A percentile compares a stretch with the other conserved stretches of the same genome.
Conservation (phyloP, 2,888 invertebrate genomes). For the Ellobium chinense region DNA sequence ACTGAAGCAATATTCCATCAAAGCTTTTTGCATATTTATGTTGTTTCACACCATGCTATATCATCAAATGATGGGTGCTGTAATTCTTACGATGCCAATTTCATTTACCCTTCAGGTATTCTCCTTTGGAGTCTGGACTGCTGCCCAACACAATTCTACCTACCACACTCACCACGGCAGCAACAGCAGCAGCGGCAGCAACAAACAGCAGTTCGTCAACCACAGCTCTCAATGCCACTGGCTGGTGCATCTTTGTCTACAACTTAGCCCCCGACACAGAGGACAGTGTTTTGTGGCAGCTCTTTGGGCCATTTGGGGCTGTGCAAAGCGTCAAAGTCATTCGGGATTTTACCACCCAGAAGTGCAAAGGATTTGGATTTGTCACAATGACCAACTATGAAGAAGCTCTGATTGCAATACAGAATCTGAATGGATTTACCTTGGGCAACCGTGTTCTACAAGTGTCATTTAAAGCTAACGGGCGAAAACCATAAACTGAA, state of each 20-base stretch:
- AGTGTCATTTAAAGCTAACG: constrained; percentile 94
- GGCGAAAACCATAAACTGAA: constrained; percentile 81
- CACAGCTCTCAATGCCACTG: constrained; percentile 79
- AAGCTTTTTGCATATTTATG: too few relatives aligned
- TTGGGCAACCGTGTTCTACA: constrained; percentile 96
- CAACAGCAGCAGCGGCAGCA: constrained; percentile 45
- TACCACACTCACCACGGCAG: constrained; percentile 49
- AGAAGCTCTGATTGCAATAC: constrained; percentile 96
- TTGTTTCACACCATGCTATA: too few relatives aligned
- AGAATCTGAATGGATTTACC: constrained; percentile 96
- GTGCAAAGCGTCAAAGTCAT: constrained; percentile 98
- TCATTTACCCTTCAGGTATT: constrained; percentile 65
- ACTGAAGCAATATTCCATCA: too few relatives aligned
- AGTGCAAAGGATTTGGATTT: constrained; percentile 99
- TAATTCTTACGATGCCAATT: not conserved
- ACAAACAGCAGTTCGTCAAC: constrained; percentile 57
- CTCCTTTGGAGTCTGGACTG: constrained; percentile 75
- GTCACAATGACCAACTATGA: constrained; percentile 99
- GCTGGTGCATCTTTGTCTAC: constrained; percentile 96
- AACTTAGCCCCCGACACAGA: constrained; percentile 95
- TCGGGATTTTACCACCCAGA: constrained; percentile 95
- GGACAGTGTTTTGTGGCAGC: constrained; percentile 94
- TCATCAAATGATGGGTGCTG: too few relatives aligned
- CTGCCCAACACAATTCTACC: constrained; percentile 68
- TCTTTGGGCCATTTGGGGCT: constrained; percentile 98